Evolutionary conservation across 2,797 vertebrate species (phyloP).

Genomic region (Cynopterus sphinx): DNA sequence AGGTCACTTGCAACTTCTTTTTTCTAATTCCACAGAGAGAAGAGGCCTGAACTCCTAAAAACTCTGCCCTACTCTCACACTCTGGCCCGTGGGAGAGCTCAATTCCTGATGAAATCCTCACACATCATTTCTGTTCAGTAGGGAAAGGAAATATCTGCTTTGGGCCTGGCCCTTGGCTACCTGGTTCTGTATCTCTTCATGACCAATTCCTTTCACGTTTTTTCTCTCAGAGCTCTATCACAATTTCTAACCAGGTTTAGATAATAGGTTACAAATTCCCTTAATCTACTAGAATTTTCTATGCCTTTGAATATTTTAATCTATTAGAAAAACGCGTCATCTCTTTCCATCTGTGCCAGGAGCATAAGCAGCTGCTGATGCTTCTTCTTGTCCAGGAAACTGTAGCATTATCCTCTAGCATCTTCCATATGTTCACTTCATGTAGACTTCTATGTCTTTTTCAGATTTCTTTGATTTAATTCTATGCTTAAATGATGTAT

Average conservation of each 20-base stretch:
- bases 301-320: slow-evolving; percentile 37
- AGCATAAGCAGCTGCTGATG: background rate
- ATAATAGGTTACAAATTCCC: background rate
- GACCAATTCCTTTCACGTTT: background rate
- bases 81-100: slow-evolving; percentile 66
- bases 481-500: background rate
- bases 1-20: slow-evolving; percentile 72
- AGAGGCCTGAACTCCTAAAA: slow-evolving; percentile 63
- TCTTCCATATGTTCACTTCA: slow-evolving; percentile 39
- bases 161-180: background rate
- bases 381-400: background rate
- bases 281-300: slow-evolving; percentile 36
- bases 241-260: background rate
- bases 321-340: slow-evolving; percentile 37
- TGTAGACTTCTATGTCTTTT: background rate
- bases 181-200: background rate
- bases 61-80: slow-evolving; percentile 71
- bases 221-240: background rate
- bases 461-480: background rate
- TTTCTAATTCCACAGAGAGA: slow-evolving; percentile 59
- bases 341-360: slow-evolving; percentile 41
- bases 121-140: background rate
- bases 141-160: background rate
- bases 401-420: background rate
- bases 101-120: slow-evolving; percentile 63